Evolutionary conservation across 64 coral and sea anemone species (phyloP).

Genomic region (Montipora efflorescens): DNA sequence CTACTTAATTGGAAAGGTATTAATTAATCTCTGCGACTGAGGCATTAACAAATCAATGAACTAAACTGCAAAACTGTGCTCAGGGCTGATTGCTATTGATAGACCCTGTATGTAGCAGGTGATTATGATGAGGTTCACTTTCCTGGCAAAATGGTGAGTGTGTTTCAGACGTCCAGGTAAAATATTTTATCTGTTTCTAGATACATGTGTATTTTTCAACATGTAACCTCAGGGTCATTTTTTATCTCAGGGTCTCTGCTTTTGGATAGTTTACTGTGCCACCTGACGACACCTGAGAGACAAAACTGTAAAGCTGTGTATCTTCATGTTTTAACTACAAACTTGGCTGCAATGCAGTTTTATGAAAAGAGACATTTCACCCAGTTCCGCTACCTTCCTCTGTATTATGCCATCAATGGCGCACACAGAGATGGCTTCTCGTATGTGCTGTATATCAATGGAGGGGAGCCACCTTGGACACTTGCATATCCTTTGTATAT

Average conservation of each 20-base stretch:
- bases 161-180: too few relatives aligned
- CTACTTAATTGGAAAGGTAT: too few relatives aligned
- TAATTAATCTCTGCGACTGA: too few relatives aligned
- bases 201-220: too few relatives aligned
- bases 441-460: conserved; percentile 98
- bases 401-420: conserved; percentile 98
- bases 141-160: too few relatives aligned
- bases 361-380: conserved; percentile 89
- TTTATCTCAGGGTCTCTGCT: conserved; percentile 80
- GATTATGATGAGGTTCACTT: too few relatives aligned
- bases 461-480: conserved; percentile 96
- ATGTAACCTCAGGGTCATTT: background rate
- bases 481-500: conserved; percentile 90
- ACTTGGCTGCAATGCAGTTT: conserved; percentile 90
- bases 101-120: too few relatives aligned
- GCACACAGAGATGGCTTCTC: conserved; percentile 87
- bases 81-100: too few relatives aligned
- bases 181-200: too few relatives aligned
- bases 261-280: conserved; percentile 85
- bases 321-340: conserved; percentile 96
- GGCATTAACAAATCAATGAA: too few relatives aligned
- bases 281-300: conserved; percentile 91
- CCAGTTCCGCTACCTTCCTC: conserved; percentile 85
- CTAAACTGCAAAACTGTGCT: too few relatives aligned
- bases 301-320: conserved; percentile 94